Evolutionary conservation across 1,140 invertebrate species (phyloP).

Genomic region (Harpegnathos saltator): DNA sequence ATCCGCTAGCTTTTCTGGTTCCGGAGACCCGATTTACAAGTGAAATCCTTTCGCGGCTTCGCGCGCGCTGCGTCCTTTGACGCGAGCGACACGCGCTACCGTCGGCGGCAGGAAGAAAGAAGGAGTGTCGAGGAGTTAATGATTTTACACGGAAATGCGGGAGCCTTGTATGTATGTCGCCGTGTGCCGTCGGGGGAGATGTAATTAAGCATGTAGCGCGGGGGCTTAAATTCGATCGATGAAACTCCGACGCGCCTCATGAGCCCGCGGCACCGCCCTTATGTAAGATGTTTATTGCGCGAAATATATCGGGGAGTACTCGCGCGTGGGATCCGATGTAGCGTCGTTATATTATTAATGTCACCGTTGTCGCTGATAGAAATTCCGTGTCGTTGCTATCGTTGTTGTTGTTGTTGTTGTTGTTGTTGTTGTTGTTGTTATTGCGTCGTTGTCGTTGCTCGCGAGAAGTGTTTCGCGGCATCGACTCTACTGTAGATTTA

Average conservation of each 20-base stretch:
- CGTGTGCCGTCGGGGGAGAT: slow-evolving; percentile 6
- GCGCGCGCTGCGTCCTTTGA: background rate
- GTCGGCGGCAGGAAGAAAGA: background rate
- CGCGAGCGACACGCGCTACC: background rate
- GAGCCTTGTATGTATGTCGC: background rate
- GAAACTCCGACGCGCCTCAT: slow-evolving; percentile 35
- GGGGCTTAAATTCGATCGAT: slow-evolving; percentile 49
- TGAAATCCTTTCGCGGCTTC: background rate
- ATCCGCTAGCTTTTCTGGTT: slow-evolving; percentile 31
- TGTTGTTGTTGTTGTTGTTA: background rate
- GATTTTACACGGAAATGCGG: slow-evolving; percentile 7
- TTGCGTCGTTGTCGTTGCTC: background rate
- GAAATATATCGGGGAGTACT: slow-evolving; percentile 20
- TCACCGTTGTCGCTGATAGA: slow-evolving; percentile 3
- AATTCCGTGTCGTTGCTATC: slow-evolving; percentile 2
- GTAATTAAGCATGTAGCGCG: slow-evolving; percentile 55
- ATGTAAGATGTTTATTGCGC: slow-evolving; percentile 41
- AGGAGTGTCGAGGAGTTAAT: background rate
- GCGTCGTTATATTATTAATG: slow-evolving; percentile 37
- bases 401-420: slow-evolving; percentile 17
- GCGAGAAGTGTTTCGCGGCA: slow-evolving; percentile 20
- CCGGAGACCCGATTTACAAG: background rate
- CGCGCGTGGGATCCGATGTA: slow-evolving; percentile 42
- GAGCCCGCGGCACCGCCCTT: slow-evolving; percentile 3
- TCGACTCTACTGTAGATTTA: slow-evolving; percentile 30